Evolutionary conservation across 2,888 invertebrate genomes (phyloP).

Genomic region (Cyclophora albipunctata): DNA sequence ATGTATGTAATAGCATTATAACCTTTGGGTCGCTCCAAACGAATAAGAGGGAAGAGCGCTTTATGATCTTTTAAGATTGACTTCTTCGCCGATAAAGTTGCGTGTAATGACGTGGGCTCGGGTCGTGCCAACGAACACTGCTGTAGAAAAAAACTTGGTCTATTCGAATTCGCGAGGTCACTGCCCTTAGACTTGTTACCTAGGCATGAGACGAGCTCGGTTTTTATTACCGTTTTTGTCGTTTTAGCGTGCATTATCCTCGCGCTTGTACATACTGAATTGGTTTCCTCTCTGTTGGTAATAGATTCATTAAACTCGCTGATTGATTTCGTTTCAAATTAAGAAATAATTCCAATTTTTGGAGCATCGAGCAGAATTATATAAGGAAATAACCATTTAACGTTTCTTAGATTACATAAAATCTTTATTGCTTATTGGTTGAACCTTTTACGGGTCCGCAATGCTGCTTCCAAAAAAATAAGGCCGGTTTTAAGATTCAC

Average conservation of each 20-base stretch:
- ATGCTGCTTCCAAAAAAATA: no score
- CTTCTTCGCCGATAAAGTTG: no score
- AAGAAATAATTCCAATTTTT: no score
- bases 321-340: neutral
- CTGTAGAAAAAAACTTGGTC: constrained; percentile 36
- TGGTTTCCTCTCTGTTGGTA: neutral
- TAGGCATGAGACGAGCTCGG: constrained; percentile 42
- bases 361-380: no score
- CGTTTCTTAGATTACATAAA: no score
- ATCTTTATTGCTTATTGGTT: no score
- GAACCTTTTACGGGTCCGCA: no score
- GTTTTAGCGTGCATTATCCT: constrained; percentile 59
- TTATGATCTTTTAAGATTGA: constrained; percentile 12
- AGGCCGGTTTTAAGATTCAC: no score
- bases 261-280: constrained; percentile 14
- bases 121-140: constrained; percentile 25
- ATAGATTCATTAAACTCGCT: neutral
- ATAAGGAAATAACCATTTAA: no score
- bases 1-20: neutral
- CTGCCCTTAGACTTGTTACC: constrained; percentile 51
- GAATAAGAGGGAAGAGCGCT: constrained; percentile 3
- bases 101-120: constrained; percentile 21
- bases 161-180: constrained; percentile 59
- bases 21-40: constrained; percentile 1
- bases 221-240: constrained; percentile 52